phyloP scores from a whole-genome alignment of 2,113 vertebrate genomes.

The Mormyrus lacerda region DNA sequence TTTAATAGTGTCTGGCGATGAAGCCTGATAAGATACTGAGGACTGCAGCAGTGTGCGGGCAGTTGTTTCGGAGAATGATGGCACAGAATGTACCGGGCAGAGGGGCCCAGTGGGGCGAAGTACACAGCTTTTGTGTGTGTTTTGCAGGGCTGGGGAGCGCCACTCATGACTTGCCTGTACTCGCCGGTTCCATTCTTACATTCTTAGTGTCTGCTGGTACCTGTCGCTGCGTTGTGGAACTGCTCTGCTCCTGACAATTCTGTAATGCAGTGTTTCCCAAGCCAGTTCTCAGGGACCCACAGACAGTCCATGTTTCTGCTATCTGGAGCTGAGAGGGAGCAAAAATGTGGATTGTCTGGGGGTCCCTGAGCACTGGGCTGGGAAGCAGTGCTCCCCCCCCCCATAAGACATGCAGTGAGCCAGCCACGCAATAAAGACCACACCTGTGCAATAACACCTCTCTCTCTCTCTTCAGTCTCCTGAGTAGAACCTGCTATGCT shows the following conservation, averaged over 20 bases:
- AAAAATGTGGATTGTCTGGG: not conserved
- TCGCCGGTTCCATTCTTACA: not conserved
- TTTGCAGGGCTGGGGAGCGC: not conserved
- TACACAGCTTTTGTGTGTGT: not conserved
- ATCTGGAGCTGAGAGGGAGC: not conserved
- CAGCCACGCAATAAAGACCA: constrained; percentile 57
- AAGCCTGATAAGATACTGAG: not conserved
- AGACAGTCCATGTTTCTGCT: not conserved
- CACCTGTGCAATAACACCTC: constrained; percentile 38
- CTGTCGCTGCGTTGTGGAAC: not conserved
- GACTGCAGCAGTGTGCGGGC: not conserved
- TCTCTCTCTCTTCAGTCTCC: constrained; percentile 23
- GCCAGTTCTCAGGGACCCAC: not conserved
- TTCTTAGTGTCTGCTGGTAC: not conserved
- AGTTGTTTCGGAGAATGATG: not conserved
- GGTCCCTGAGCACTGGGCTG: not conserved
- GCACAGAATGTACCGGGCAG: not conserved
- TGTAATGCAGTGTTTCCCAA: not conserved
- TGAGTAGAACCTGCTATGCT: not conserved
- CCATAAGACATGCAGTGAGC: constrained; percentile 24
- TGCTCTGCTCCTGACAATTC: not conserved
- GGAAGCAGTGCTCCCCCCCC: not conserved
- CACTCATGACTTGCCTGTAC: not conserved
- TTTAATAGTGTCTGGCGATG: not conserved
- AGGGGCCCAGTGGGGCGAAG: not conserved